Evolutionary conservation across 2,888 invertebrate genomes (phyloP), one percentile per base, ranked within the genome.

Genomic region (Brenthis daphne): DNA sequence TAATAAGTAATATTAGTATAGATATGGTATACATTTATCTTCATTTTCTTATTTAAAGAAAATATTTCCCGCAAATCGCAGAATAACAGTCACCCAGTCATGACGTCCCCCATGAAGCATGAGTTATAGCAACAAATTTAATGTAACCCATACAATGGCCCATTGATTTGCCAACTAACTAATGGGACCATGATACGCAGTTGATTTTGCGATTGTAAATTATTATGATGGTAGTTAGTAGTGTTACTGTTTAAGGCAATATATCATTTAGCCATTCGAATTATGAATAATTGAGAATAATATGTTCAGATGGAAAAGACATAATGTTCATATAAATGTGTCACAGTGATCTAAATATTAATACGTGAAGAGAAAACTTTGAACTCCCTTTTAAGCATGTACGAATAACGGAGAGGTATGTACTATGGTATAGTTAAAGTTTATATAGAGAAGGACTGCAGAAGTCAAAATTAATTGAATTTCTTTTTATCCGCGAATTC

Each of bases 51-150:
- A 14, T 4, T 16, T 5, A 43, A 57, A 6, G 13, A 2, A 8
- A 29, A 14, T 8, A 3, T n/a, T 29, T 60, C 48, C 48, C 3
- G 12, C 14, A 50, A 1, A n/a, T 12, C 24, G 5, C n/a, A 50
- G 50, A 50, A 48, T 5, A 4, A 37, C 16, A 43, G 37, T 53
- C 12, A 12, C 20, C 6, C 20, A 51, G 51, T 14, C 14, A 53
- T 29, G 48, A 50, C 70, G 68, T 75, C 67, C 72, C 75, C 53
- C 43, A 43, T 63, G 51, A 50, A 63, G n/a, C 77, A 76, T 82
- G 83, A 86, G 82, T 85, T 81, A 86, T 81, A 77, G 77, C 70
- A 79, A 82, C 79, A 79, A 82, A 84, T 86, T 85, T 85, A 85
- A 83, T 85, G 85, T 80, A 78, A 75, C 78, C 80, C 75, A 74